These are phyloP conservation scores for Eonycteris spelaea DNA, from an alignment of 2,113 vertebrate species.

Conservation along the genomic window DNA sequence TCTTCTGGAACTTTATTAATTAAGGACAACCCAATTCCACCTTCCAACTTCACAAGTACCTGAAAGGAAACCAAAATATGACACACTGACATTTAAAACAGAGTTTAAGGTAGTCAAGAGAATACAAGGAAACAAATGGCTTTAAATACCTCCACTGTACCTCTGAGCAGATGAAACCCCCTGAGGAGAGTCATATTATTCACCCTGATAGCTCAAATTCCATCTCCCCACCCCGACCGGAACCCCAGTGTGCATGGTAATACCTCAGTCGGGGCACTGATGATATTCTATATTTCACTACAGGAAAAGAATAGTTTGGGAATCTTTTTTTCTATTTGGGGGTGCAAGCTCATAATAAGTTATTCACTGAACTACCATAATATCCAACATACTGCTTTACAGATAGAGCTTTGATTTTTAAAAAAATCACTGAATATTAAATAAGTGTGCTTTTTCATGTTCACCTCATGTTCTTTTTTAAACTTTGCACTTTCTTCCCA, in stretches of 20 bases:
- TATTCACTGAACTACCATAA: not conserved
- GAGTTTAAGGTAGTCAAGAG: not conserved
- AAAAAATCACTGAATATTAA: not conserved
- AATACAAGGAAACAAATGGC: not conserved
- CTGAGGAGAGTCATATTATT: not conserved
- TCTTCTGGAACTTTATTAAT: constrained; percentile 97
- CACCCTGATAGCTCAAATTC: not conserved
- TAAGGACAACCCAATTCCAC: constrained; percentile 94
- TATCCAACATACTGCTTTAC: not conserved
- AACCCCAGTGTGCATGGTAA: not conserved
- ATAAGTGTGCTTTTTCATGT: not conserved
- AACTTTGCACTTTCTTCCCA: not conserved
- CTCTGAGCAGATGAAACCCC: not conserved
- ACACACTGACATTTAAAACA: not conserved
- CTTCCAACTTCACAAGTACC: constrained; percentile 93
- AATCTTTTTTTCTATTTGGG: not conserved
- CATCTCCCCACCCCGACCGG: not conserved
- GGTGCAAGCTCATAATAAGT: not conserved
- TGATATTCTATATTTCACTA: not conserved
- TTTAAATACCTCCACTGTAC: not conserved
- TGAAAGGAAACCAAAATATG: constrained; percentile 69
- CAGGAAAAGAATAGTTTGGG: not conserved
- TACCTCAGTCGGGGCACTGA: not conserved
- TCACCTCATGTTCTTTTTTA: not conserved
- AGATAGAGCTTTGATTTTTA: not conserved